Evolutionary conservation across 2,888 invertebrate species (phyloP).

Genomic region (Pyrocoelia pectoralis): DNA sequence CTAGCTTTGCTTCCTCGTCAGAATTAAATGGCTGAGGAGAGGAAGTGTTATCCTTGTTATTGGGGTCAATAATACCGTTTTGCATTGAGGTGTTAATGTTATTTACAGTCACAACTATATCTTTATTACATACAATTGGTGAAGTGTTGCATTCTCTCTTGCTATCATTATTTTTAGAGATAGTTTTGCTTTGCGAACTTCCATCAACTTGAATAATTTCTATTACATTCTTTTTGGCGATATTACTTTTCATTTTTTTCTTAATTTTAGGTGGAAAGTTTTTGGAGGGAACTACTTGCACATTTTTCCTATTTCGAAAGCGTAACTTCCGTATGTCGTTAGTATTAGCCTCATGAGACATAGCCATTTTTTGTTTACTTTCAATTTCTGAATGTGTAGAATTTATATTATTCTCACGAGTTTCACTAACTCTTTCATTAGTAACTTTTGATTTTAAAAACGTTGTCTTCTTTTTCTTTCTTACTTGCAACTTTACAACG

Average conservation of each 20-base stretch:
- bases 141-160: conserved; percentile 5
- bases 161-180: conserved; percentile 37
- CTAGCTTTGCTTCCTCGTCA: not conserved
- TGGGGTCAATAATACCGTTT: too few relatives aligned
- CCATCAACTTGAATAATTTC: conserved; percentile 41
- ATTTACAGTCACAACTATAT: not conserved
- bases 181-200: conserved; percentile 41
- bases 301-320: not conserved
- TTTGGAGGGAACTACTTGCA: not conserved
- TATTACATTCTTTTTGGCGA: conserved; percentile 25
- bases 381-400: not conserved
- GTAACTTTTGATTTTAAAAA: conserved; percentile 49
- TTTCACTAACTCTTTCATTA: not conserved
- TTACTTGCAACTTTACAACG: conserved; percentile 17
- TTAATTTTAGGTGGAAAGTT: not conserved
- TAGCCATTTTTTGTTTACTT: too few relatives aligned
- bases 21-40: not conserved
- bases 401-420: too few relatives aligned
- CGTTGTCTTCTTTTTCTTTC: conserved; percentile 50
- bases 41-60: too few relatives aligned
- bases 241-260: not conserved
- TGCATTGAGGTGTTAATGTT: not conserved
- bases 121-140: not conserved
- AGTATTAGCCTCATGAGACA: not conserved
- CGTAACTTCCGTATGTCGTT: not conserved